Evolutionary conservation across 2,797 vertebrate genomes (phyloP), one percentile per base, ranked within the genome.

Genomic region (Pachyuromys duprasi): DNA sequence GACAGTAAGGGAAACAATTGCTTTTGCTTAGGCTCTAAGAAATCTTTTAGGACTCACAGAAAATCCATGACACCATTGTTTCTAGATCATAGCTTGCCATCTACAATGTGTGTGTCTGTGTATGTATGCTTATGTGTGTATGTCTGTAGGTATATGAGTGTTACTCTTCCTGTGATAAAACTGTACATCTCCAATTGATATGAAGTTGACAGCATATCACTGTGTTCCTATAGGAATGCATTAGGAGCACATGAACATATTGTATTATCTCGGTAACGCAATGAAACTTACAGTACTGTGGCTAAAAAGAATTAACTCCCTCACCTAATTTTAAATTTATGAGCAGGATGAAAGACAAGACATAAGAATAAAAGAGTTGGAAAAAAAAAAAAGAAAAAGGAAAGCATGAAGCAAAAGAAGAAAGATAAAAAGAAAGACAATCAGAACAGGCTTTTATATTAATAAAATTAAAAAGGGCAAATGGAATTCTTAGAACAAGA

Each of bases 301-400:
- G 13, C 69, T 83, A 91, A 90, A 95, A 96, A 36, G 0, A 78
- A 82, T 67, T 22, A 36, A 1, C 3, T n/a, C 39, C 8, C 42
- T 81, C 67, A 63, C 36, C 60, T 55, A n/a, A 74, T 75, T 86
- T 95, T 63, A 63, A 78, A 39, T 81, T 81, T 78, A 63, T 65
- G 67, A 20, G 57, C 72, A 88, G 33, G 1, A 93, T 92, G 70
- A 94, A 88, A 93, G 42, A 76, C 9, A 81, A 89, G 36, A 80
- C 12, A 74, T 78, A 91, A 49, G 70, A 28, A 18, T 93, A 63
- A 55, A 94, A n/a, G 22, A 36, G 89, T 67, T 89, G 81, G n/a
- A 91, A 2, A 87, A 53, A n/a, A 67, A 49, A 8, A 7, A 94
- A n/a, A 95, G 91, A 1, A 93, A 94, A 28, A 4, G 0, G 89